Base-by-base conservation (phyloP, 2,888 invertebrate genomes). In the Steinernema carpocapsae region DNA sequence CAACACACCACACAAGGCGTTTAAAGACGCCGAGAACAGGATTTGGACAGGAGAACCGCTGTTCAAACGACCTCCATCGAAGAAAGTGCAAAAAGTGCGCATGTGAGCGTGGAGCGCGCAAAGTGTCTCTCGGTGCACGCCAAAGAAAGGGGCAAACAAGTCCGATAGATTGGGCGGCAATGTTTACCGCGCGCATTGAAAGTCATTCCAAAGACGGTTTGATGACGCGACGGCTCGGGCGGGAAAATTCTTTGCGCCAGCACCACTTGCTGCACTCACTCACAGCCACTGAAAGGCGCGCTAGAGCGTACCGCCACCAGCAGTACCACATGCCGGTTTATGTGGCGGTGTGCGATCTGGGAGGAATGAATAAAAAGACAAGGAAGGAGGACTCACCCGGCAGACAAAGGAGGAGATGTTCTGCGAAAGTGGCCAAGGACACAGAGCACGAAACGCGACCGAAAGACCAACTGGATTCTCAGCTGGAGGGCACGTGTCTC, bases 341-440 rank as follows among this genome's bases (percentile, higher is more conserved):
- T 56, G 64, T 64, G 64, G 64, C 32, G 64, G 56, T 10, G 64
- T 7, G 64, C 64, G 64, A 64, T 64, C 19, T 56, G 56, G 37
- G 37, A 37, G 37, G 56, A 56, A 56, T 24, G 56, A 56, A 56
- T 56, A 24, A 3, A 22, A 56, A 56, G 56, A 56, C 56, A 56
- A 22, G 3, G 56, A 24, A 37, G 37, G 64, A 29, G 64, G 64
- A 64, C 64, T 26, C 64, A 12, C 32, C 17, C 64, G 64, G 19
- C 64, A 19, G 64, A 64, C 64, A 64, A 64, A 64, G 64, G 32
- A 29, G 19, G 3, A 7, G 64, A n/a, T n/a, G 64, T 64, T 64
- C 64, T 32, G 64, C 64, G 32, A 64, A 64, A 64, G 64, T 64
- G 64, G 64, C 64, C 64, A 64, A 64, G 64, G 64, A 64, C 64